Conservation (phyloP, 1,140 invertebrate genomes). For the Pseudomyrmex flavicornis region DNA sequence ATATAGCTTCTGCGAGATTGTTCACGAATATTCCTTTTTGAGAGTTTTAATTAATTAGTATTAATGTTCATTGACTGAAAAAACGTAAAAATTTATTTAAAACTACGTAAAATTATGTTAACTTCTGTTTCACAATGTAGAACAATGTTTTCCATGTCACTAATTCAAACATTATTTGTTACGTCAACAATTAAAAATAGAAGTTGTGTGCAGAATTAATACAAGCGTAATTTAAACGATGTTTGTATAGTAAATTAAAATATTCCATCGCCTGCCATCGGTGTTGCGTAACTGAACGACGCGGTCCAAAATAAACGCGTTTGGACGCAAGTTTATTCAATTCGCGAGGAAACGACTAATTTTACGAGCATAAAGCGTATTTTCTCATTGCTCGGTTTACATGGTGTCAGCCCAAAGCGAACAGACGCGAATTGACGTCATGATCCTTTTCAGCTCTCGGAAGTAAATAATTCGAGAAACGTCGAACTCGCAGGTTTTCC, state of each 20-base stretch:
- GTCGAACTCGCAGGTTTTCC: not conserved
- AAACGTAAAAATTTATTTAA: not conserved
- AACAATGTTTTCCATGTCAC: not conserved
- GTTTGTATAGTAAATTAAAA: slow-evolving; percentile 3
- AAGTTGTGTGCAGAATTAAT: not conserved
- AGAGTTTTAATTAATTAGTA: no score
- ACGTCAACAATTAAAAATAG: not conserved
- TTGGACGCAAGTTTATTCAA: slow-evolving; percentile 32
- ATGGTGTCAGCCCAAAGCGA: slow-evolving; percentile 1
- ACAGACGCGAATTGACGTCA: slow-evolving; percentile 39
- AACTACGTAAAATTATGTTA: not conserved
- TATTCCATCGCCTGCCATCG: not conserved
- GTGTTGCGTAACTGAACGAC: slow-evolving; percentile 29
- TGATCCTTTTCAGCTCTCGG: slow-evolving; percentile 22
- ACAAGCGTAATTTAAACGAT: not conserved
- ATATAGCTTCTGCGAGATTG: no score
- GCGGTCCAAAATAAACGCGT: slow-evolving; percentile 18
- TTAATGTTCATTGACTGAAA: no score
- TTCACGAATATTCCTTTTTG: no score
- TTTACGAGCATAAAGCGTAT: slow-evolving; percentile 41
- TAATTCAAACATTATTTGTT: not conserved
- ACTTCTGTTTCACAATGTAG: not conserved
- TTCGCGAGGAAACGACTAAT: slow-evolving; percentile 33
- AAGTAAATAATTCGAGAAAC: slow-evolving; percentile 11
- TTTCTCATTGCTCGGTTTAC: slow-evolving; percentile 43